A percentile compares a stretch with the other conserved stretches of the same genome.
These are phyloP conservation scores for Myanophis thanlyinensis DNA, from an alignment of 2,113 vertebrate species.

Conservation along the genomic window DNA sequence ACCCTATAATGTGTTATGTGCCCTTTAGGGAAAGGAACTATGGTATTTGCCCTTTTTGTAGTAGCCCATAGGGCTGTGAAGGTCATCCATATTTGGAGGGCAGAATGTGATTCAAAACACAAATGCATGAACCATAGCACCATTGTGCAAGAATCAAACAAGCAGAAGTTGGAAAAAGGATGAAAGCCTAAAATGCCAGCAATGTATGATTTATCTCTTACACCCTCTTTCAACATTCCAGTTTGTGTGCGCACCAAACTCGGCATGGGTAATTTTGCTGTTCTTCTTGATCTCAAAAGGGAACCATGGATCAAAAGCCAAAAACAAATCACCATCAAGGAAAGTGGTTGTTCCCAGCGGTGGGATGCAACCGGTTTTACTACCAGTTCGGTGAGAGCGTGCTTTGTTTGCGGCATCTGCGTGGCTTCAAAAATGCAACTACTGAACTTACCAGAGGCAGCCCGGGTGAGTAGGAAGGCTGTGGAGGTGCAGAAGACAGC, in stretches of 20 bases:
- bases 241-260: background rate
- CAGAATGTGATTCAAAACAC: background rate
- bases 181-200: background rate
- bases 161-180: background rate
- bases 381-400: no score
- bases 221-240: no score
- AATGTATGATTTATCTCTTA: background rate
- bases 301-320: background rate
- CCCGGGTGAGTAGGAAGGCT: no score
- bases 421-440: no score
- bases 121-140: background rate
- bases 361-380: no score
- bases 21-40: background rate
- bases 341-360: background rate
- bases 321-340: background rate
- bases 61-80: background rate
- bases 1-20: background rate
- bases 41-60: background rate
- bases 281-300: background rate
- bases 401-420: no score
- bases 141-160: background rate
- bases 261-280: background rate
- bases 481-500: no score
- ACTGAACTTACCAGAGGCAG: no score
- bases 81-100: background rate